Conservation (phyloP, 1,140 invertebrate species). For the Antheraea pernyi region DNA sequence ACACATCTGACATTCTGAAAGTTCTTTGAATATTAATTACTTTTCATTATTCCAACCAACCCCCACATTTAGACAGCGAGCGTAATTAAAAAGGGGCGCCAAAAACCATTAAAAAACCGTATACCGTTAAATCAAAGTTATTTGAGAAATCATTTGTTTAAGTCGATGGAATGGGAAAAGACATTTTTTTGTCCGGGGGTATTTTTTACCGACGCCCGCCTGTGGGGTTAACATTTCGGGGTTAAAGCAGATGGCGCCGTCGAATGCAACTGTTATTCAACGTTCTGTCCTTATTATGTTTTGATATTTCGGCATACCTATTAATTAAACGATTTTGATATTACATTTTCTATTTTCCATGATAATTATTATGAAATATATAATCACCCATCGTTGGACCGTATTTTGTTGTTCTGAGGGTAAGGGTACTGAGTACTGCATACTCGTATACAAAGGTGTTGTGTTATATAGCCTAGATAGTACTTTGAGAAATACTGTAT, state of each 20-base stretch:
- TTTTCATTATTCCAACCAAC: neutral
- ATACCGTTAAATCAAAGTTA: slow-evolving; percentile 9
- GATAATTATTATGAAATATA: no score
- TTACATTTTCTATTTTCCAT: no score
- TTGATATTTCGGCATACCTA: no score
- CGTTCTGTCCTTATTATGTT: neutral
- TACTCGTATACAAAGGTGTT: no score
- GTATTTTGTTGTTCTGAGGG: no score
- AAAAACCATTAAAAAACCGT: neutral
- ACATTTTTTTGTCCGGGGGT: neutral
- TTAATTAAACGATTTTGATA: no score
- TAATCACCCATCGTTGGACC: no score
- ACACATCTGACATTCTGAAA: no score
- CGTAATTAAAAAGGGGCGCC: slow-evolving; percentile 2
- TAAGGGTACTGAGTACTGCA: no score
- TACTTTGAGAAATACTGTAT: no score
- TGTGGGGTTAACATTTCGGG: neutral
- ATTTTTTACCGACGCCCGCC: neutral
- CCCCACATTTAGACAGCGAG: neutral
- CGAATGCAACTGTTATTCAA: neutral
- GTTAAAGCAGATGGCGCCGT: neutral
- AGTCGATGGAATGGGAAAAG: slow-evolving; percentile 5
- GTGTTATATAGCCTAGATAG: no score
- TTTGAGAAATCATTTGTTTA: slow-evolving; percentile 13
- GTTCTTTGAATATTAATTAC: neutral